A percentile compares a stretch with the other conserved stretches of the same genome.
Conservation (phyloP, 2,113 vertebrate species). For the Morone saxatilis region DNA sequence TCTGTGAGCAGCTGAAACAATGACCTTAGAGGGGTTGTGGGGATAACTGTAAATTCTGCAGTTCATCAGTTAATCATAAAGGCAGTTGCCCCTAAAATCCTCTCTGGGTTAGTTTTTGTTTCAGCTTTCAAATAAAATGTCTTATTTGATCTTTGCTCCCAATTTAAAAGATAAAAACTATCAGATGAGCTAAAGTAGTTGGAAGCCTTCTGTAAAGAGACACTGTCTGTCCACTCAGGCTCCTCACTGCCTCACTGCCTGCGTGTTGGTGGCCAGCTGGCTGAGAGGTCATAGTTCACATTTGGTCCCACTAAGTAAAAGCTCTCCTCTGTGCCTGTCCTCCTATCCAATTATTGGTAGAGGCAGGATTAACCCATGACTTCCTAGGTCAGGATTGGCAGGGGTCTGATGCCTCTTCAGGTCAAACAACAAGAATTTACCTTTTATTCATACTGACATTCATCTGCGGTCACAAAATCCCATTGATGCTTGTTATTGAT, state of each 20-base stretch:
- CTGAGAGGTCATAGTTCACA: conserved; percentile 61
- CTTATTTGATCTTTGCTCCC: conserved; percentile 6
- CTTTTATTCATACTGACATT: not conserved
- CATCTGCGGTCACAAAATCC: not conserved
- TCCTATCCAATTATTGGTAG: conserved; percentile 58
- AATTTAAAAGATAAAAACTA: conserved; percentile 22
- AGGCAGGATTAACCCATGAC: conserved; percentile 39
- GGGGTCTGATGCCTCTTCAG: not conserved
- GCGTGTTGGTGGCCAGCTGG: conserved; percentile 42
- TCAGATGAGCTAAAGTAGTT: not conserved
- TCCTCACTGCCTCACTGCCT: not conserved
- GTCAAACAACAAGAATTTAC: conserved; percentile 13
- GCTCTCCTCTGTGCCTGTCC: not conserved
- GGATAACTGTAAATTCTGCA: not conserved
- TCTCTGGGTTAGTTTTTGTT: conserved; percentile 5
- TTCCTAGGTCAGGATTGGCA: not conserved
- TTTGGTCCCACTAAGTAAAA: conserved; percentile 60
- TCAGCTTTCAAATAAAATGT: conserved; percentile 1
- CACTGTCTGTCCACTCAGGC: not conserved
- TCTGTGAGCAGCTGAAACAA: not conserved
- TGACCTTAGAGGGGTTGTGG: not conserved
- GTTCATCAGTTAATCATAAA: conserved; percentile 13
- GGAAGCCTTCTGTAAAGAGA: not conserved
- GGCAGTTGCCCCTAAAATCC: not conserved
- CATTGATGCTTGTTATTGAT: not conserved